Evolutionary conservation across 23 tunicate species (phyloP).

Genomic region (Aplidium turbinatum): DNA sequence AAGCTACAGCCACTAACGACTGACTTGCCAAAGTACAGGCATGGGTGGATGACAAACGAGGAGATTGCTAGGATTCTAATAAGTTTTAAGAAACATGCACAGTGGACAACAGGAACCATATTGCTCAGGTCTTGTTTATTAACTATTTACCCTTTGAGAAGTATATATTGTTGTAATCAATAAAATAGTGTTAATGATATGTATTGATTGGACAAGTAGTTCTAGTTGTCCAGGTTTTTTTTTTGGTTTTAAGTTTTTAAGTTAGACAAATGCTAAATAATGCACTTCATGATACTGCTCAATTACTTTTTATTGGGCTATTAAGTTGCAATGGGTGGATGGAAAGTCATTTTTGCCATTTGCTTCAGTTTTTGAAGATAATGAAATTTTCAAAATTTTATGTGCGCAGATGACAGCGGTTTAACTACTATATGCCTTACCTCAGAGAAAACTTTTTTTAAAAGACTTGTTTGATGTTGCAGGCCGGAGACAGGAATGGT

Average conservation of each 20-base stretch:
- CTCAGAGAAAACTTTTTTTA: background rate
- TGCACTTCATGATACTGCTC: no score
- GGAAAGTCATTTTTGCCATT: no score
- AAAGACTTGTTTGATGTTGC: background rate
- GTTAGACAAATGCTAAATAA: no score
- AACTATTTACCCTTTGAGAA: background rate
- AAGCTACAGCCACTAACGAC: conserved; percentile 29
- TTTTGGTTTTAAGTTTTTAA: no score
- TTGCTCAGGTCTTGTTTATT: conserved; percentile 34
- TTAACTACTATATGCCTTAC: background rate
- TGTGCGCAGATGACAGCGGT: background rate
- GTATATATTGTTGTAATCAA: no score
- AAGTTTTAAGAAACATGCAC: conserved; percentile 34
- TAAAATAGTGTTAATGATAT: no score
- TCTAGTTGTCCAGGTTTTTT: no score
- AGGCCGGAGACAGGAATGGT: conserved; percentile 64
- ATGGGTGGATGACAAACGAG: conserved; percentile 56
- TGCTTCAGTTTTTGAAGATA: no score
- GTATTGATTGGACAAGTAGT: no score
- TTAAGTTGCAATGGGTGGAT: no score
- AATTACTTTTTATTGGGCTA: no score
- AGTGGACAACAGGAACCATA: conserved; percentile 43
- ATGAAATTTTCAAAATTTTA: background rate
- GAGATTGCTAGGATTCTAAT: conserved; percentile 53
- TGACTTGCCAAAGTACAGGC: conserved; percentile 29